These are phyloP conservation scores for Brachylomia viminalis DNA, from an alignment of 2,888 invertebrate genomes.

Conservation along the genomic window DNA sequence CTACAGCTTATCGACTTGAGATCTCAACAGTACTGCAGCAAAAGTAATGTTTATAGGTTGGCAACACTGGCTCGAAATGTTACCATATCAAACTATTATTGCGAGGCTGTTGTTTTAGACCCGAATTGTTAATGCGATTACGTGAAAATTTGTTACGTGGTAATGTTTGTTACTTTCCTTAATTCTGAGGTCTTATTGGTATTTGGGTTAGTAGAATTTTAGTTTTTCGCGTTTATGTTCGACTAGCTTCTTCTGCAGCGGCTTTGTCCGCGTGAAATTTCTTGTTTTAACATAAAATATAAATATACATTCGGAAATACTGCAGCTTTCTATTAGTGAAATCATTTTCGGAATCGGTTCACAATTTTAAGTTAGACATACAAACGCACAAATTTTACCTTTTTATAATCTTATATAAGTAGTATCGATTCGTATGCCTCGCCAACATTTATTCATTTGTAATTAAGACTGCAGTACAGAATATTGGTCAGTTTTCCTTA, in stretches of 20 bases:
- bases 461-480: neutral
- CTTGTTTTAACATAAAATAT: no score
- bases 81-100: conserved; percentile 57
- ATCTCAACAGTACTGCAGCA: conserved; percentile 65
- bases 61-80: conserved; percentile 54
- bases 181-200: conserved; percentile 22
- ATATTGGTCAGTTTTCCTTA: neutral
- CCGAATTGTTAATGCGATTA: conserved; percentile 43
- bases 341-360: no score
- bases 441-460: neutral
- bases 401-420: no score
- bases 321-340: no score
- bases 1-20: conserved; percentile 63
- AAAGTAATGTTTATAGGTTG: conserved; percentile 64
- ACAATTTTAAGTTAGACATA: no score
- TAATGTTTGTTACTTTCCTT: conserved; percentile 32
- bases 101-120: conserved; percentile 48
- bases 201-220: neutral
- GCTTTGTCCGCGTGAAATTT: no score
- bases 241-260: no score
- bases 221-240: neutral
- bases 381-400: no score
- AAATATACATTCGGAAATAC: no score
- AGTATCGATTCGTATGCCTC: neutral
- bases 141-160: conserved; percentile 36